These are phyloP conservation scores for Lutjanus erythropterus DNA, from an alignment of 2,113 vertebrate genomes.

Conservation along the genomic window DNA sequence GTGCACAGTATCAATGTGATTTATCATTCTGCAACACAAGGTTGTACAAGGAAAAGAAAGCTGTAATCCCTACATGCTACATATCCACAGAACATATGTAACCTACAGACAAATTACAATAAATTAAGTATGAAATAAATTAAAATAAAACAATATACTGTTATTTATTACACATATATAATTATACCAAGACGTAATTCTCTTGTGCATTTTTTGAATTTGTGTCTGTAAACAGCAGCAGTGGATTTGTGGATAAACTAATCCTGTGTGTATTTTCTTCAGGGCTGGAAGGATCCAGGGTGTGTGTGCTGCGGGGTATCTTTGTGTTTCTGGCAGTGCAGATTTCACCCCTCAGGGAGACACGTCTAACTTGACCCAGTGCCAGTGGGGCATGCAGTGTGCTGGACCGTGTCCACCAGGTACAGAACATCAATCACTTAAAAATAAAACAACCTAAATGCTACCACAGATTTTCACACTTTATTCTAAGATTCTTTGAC, in stretches of 20 bases:
- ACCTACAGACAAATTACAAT: too few species aligned
- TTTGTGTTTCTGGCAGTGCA: slow-evolving; percentile 90
- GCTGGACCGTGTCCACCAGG: slow-evolving; percentile 91
- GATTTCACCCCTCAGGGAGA: slow-evolving; percentile 81
- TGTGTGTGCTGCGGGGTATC: slow-evolving; percentile 89
- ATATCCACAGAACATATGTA: too few species aligned
- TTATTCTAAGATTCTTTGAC: neutral
- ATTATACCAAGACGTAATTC: too few species aligned
- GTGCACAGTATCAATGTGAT: too few species aligned
- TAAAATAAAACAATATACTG: too few species aligned
- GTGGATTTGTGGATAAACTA: neutral
- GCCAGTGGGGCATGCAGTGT: slow-evolving; percentile 86
- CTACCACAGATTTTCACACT: neutral
- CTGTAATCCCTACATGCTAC: too few species aligned
- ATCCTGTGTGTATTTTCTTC: slow-evolving; percentile 22
- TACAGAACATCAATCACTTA: slow-evolving; percentile 54
- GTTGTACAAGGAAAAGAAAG: too few species aligned
- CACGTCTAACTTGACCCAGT: slow-evolving; percentile 68
- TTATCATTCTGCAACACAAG: too few species aligned
- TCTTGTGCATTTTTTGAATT: too few species aligned
- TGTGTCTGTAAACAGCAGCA: neutral
- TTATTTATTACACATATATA: too few species aligned
- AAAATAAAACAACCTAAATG: neutral
- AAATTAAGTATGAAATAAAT: too few species aligned
- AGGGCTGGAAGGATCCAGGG: slow-evolving; percentile 89